Conservation (phyloP, 1,140 invertebrate species). For the Ericerus pela region DNA sequence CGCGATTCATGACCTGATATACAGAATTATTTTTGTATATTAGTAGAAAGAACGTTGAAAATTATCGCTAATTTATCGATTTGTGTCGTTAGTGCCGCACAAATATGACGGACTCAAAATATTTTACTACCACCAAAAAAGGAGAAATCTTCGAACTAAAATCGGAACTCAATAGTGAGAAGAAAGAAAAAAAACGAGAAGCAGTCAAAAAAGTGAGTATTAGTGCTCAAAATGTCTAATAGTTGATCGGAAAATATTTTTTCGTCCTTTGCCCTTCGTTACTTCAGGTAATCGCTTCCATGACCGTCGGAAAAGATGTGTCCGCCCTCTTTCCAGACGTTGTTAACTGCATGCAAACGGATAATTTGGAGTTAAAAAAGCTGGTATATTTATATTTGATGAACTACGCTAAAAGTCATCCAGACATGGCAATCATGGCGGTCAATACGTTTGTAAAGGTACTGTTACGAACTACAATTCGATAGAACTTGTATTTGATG, state of each 20-base stretch:
- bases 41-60: no score
- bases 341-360: conserved; percentile 99
- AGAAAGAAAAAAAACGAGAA: conserved; percentile 99
- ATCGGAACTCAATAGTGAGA: conserved; percentile 97
- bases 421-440: conserved; percentile 99
- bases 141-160: conserved; percentile 98
- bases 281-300: conserved; percentile 89
- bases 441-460: conserved; percentile 99
- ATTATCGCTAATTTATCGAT: no score
- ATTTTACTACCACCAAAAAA: conserved; percentile 99
- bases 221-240: conserved; percentile 12
- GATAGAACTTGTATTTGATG: no score
- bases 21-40: no score
- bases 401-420: conserved; percentile 99
- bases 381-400: conserved; percentile 98
- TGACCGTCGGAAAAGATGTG: conserved; percentile 97
- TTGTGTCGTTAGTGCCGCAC: no score
- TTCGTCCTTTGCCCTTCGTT: not conserved
- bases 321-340: conserved; percentile 96
- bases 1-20: no score
- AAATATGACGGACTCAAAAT: conserved; percentile 98
- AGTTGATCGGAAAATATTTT: conserved; percentile 1
- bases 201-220: conserved; percentile 87
- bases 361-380: conserved; percentile 98
- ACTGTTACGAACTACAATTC: conserved; percentile 24